Percentiles rank a stretch among this genome's conserved stretches.
phyloP scores from a whole-genome alignment of 2,888 invertebrate species.

The Lasioglossum leucozonium region DNA sequence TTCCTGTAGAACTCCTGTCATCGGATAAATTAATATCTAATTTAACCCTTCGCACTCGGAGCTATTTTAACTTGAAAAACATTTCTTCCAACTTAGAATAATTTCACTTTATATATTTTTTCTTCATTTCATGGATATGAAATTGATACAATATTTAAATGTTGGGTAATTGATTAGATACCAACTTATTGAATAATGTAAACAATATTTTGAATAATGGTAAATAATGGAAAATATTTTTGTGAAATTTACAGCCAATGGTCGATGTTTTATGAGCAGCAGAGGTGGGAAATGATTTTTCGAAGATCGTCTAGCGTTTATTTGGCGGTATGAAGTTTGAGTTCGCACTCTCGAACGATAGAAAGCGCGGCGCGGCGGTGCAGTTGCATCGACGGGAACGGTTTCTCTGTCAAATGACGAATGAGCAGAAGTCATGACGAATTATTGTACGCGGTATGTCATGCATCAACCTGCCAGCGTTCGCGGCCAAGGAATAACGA shows the following conservation, averaged over 20 bases:
- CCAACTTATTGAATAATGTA: no score
- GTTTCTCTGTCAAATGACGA: slow-evolving; percentile 68
- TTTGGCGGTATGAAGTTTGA: slow-evolving; percentile 40
- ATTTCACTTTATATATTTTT: no score
- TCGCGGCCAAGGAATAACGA: slow-evolving; percentile 65
- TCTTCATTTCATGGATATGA: no score
- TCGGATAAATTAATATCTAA: no score
- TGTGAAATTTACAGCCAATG: neutral
- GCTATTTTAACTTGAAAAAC: no score
- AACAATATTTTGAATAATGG: no score
- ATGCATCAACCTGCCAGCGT: slow-evolving; percentile 73
- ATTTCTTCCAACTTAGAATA: no score
- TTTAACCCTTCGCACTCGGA: no score
- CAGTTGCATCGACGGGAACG: slow-evolving; percentile 63
- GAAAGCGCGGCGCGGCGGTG: slow-evolving; percentile 41
- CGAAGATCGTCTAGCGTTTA: slow-evolving; percentile 2
- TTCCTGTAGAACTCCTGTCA: no score
- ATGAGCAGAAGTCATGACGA: slow-evolving; percentile 74
- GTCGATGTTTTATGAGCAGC: neutral
- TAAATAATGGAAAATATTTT: neutral
- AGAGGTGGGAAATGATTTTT: neutral
- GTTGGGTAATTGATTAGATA: no score
- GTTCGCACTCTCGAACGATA: slow-evolving; percentile 51
- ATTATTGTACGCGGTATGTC: slow-evolving; percentile 70
- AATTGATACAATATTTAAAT: no score